A percentile compares a stretch with the other conserved stretches of the same genome.
phyloP scores from a whole-genome alignment of 1,140 invertebrate species.

The Drosophila baimaii region DNA sequence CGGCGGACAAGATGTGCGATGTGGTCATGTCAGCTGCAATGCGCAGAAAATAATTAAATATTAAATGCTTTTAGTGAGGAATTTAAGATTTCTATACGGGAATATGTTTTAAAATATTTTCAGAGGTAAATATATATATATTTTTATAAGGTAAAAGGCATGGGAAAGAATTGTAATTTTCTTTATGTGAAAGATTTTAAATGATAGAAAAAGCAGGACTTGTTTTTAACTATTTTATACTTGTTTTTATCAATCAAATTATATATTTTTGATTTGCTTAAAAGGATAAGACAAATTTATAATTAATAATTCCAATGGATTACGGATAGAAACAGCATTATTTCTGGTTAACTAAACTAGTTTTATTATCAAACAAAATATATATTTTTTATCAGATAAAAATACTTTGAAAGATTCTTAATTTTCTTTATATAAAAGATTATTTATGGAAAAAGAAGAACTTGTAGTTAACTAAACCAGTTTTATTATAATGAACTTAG shows the following conservation, averaged over 20 bases:
- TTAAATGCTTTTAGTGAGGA: background rate
- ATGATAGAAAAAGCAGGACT: background rate
- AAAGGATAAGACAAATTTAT: too few relatives aligned
- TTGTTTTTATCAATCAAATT: too few relatives aligned
- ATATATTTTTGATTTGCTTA: background rate
- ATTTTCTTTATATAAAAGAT: background rate
- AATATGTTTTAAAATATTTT: background rate
- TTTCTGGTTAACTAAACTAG: too few relatives aligned
- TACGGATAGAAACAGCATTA: too few relatives aligned
- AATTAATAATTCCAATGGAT: too few relatives aligned
- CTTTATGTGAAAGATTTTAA: background rate
- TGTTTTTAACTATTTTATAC: background rate
- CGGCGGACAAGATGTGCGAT: constrained; percentile 88
- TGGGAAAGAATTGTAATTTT: too few relatives aligned
- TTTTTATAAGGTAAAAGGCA: too few relatives aligned
- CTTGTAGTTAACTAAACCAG: background rate
- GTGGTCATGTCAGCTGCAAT: constrained; percentile 84
- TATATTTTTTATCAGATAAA: background rate
- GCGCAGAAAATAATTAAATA: background rate
- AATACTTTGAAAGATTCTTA: background rate
- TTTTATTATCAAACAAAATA: too few relatives aligned
- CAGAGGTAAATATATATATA: too few relatives aligned
- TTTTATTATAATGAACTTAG: background rate
- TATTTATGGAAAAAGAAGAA: background rate
- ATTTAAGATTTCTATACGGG: background rate